Conservation (phyloP, 2,888 invertebrate genomes). For the Erannis defoliaria region DNA sequence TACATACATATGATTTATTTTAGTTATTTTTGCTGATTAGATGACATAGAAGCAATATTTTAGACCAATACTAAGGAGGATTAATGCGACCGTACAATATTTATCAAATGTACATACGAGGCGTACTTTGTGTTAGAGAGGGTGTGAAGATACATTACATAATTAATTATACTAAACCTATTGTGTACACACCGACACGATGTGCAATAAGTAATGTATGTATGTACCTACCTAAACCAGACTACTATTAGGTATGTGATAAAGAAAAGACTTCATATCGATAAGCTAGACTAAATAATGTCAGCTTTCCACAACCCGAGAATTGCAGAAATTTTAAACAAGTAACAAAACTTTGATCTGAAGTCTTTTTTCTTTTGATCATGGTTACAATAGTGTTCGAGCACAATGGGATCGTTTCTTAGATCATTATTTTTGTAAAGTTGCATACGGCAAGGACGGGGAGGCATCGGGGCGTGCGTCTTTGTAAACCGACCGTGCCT, state of each 20-base stretch:
- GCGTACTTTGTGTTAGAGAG: conserved; percentile 55
- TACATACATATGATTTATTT: conserved; percentile 43
- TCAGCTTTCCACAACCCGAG: conserved; percentile 46
- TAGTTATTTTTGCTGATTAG: conserved; percentile 70
- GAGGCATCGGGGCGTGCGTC: conserved; percentile 46
- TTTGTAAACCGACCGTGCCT: background rate
- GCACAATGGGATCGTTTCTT: conserved; percentile 67
- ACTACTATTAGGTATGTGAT: conserved; percentile 53
- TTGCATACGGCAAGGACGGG: conserved; percentile 59
- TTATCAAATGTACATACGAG: conserved; percentile 48
- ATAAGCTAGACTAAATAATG: conserved; percentile 47
- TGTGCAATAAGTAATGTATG: conserved; percentile 52
- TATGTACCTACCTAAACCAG: conserved; percentile 50
- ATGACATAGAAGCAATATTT: conserved; percentile 66
- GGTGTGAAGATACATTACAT: conserved; percentile 51
- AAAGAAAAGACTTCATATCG: conserved; percentile 61
- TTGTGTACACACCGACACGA: conserved; percentile 54
- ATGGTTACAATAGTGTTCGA: conserved; percentile 60
- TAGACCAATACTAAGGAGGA: conserved; percentile 42
- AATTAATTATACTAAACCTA: conserved; percentile 43
- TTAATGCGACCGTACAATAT: conserved; percentile 40
- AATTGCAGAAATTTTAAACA: conserved; percentile 40
- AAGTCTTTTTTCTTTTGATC: conserved; percentile 64
- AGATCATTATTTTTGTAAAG: conserved; percentile 77
- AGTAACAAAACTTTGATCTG: conserved; percentile 48